phyloP scores from a whole-genome alignment of 1,140 invertebrate genomes.

The Neodiprion lecontei region DNA sequence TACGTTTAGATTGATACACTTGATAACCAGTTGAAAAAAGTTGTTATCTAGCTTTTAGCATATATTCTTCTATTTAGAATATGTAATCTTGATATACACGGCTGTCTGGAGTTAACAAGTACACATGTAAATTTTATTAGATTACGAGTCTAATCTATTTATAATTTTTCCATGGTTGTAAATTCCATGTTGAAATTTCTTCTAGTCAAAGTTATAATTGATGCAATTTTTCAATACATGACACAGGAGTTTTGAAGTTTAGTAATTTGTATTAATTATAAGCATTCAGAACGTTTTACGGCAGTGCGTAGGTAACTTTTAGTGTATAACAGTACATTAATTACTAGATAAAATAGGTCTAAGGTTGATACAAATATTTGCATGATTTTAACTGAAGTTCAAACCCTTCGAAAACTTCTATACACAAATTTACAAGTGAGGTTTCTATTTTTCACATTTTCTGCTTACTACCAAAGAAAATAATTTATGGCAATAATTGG shows the following conservation, averaged over 20 bases:
- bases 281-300: no score
- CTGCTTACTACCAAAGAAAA: background rate
- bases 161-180: no score
- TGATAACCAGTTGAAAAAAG: background rate
- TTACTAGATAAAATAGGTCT: background rate
- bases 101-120: background rate
- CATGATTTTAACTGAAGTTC: background rate
- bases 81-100: background rate
- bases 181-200: no score
- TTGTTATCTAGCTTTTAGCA: slow-evolving; percentile 5
- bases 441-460: background rate
- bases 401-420: background rate
- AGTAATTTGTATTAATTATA: no score
- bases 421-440: no score
- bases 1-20: background rate
- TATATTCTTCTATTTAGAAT: slow-evolving; percentile 8
- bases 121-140: background rate
- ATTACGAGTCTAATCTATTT: background rate
- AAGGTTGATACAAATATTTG: background rate
- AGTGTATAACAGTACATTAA: background rate
- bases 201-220: no score
- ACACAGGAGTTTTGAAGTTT: no score
- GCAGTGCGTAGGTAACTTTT: no score
- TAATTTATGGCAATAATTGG: background rate
- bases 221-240: no score